phyloP scores from a whole-genome alignment of 92 coral and sea anemone species.

The Pocillopora meandrina region DNA sequence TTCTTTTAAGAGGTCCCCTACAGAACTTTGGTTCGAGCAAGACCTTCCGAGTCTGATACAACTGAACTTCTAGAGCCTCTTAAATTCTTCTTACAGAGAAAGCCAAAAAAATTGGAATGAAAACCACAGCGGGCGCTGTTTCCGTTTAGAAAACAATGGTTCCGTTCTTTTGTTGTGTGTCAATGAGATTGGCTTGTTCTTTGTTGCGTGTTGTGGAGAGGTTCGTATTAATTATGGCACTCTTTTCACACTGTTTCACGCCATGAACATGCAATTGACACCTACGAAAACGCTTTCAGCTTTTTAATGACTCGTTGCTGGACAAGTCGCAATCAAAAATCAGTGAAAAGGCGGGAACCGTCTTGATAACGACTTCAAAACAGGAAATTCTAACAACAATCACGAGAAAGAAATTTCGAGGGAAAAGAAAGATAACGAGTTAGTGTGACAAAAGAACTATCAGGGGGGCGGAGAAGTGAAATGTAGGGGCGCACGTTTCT shows the following conservation, averaged over 20 bases:
- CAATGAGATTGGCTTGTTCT: constrained; percentile 47
- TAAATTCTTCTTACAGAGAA: constrained; percentile 8
- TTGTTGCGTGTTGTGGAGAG: constrained; percentile 27
- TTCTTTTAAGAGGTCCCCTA: not conserved
- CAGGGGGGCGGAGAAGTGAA: constrained; percentile 47
- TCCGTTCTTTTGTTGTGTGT: constrained; percentile 37
- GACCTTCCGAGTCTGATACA: not conserved
- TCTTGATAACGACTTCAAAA: constrained; percentile 29
- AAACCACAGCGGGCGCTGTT: constrained; percentile 38
- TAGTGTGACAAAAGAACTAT: constrained; percentile 6
- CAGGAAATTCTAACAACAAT: constrained; percentile 42
- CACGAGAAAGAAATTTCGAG: constrained; percentile 22
- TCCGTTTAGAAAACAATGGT: constrained; percentile 45
- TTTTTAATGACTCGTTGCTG: constrained; percentile 10
- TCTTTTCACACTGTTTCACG: constrained; percentile 8
- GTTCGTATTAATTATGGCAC: constrained; percentile 26
- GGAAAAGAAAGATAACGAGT: constrained; percentile 6
- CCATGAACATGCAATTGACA: constrained; percentile 38
- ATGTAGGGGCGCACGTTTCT: not conserved
- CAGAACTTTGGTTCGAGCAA: not conserved
- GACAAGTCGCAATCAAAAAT: constrained; percentile 12
- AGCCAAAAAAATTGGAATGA: not conserved
- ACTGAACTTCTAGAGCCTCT: not conserved
- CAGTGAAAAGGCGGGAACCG: constrained; percentile 27
- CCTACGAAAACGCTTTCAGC: constrained; percentile 24